Conservation (phyloP, 2,113 vertebrate species). For the Zootoca vivipara region DNA sequence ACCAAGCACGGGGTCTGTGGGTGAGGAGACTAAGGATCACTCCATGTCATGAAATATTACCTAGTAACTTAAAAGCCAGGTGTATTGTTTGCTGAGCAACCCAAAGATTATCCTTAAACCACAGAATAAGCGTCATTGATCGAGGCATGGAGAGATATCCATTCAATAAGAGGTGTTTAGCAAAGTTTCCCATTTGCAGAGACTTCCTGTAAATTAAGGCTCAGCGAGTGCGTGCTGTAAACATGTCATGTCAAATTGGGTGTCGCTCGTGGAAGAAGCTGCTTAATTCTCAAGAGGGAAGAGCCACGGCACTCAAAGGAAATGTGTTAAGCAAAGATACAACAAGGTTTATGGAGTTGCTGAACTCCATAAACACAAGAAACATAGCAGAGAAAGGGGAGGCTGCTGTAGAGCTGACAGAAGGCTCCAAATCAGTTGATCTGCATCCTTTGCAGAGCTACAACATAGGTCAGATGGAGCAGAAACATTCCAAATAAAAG, state of each 20-base stretch:
- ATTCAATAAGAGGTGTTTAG: conserved; percentile 69
- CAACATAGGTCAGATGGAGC: neutral
- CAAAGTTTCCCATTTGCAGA: conserved; percentile 69
- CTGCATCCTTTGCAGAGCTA: neutral
- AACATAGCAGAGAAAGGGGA: neutral
- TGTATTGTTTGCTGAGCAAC: conserved; percentile 63
- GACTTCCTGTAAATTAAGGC: conserved; percentile 68
- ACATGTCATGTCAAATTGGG: conserved; percentile 45
- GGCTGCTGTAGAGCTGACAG: neutral
- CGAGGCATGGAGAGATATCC: conserved; percentile 61
- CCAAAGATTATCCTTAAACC: conserved; percentile 67
- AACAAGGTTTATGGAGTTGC: neutral
- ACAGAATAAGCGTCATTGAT: conserved; percentile 71
- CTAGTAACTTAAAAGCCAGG: conserved; percentile 50
- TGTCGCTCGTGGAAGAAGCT: neutral
- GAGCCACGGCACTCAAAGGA: neutral
- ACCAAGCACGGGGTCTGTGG: conserved; percentile 33
- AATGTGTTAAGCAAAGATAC: conserved; percentile 2
- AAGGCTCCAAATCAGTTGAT: neutral
- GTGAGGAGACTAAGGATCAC: conserved; percentile 34
- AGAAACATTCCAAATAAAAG: neutral
- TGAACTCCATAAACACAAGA: neutral
- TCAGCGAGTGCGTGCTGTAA: conserved; percentile 58
- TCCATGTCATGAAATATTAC: conserved; percentile 52
- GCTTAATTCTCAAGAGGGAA: conserved; percentile 18